phyloP scores from a whole-genome alignment of 1,140 invertebrate genomes.

The Pogonognathellus flavescens region DNA sequence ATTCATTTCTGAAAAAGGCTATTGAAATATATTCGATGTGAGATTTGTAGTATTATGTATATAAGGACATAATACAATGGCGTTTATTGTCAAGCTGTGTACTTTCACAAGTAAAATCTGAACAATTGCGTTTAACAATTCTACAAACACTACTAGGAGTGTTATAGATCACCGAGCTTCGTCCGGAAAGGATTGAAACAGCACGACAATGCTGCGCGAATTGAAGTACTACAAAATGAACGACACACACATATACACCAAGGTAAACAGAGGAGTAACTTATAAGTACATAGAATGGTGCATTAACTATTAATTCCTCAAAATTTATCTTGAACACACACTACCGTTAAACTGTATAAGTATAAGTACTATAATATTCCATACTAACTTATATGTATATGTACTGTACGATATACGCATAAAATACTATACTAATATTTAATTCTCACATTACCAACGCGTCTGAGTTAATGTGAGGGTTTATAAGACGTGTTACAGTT shows the following conservation, averaged over 20 bases:
- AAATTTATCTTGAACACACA: no score
- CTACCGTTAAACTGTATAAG: no score
- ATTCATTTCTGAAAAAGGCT: background rate
- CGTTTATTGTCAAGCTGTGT: background rate
- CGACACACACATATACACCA: no score
- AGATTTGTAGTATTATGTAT: background rate
- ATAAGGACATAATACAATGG: background rate
- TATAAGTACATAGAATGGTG: no score
- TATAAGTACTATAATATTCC: no score
- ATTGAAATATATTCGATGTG: background rate
- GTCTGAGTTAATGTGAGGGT: constrained; percentile 28
- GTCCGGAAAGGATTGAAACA: constrained; percentile 41
- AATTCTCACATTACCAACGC: constrained; percentile 18
- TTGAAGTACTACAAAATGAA: constrained; percentile 27
- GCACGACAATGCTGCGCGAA: constrained; percentile 15
- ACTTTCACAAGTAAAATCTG: no score
- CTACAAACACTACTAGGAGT: no score
- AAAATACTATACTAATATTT: constrained; percentile 1
- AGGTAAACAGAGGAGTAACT: no score
- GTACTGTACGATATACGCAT: no score
- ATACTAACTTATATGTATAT: no score
- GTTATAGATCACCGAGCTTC: constrained; percentile 19
- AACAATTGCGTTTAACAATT: no score
- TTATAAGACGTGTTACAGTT: constrained; percentile 5
- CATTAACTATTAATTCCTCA: no score